Evolutionary conservation across 2,888 invertebrate species (phyloP).

Genomic region (Anarsia innoxiella): DNA sequence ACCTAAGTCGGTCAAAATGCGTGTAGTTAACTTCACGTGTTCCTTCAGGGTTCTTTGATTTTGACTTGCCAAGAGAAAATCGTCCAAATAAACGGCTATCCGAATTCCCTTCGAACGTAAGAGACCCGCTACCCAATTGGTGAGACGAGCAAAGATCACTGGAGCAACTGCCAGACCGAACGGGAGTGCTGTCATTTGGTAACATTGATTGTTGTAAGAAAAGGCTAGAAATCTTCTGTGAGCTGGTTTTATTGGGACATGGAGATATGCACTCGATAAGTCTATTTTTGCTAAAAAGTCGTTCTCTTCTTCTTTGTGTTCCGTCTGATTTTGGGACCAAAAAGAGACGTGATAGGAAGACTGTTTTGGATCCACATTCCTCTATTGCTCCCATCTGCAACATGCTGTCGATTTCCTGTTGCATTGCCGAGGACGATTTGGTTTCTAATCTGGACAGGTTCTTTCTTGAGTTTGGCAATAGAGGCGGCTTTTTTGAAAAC

Average conservation of each 20-base stretch:
- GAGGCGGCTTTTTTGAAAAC: background rate
- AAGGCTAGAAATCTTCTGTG: background rate
- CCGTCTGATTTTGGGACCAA: background rate
- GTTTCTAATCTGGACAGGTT: background rate
- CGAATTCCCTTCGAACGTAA: background rate
- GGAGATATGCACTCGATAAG: background rate
- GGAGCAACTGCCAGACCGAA: background rate
- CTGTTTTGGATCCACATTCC: background rate
- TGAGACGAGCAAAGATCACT: background rate
- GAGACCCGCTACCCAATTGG: background rate
- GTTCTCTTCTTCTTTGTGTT: background rate
- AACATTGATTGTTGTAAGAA: background rate
- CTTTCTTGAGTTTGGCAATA: background rate
- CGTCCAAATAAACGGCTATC: background rate
- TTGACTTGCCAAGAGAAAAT: background rate
- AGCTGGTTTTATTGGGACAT: background rate
- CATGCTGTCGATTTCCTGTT: background rate
- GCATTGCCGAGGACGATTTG: background rate
- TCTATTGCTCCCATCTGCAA: background rate
- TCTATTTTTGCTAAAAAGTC: constrained; percentile 1
- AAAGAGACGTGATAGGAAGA: constrained; percentile 1
- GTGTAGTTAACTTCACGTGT: background rate
- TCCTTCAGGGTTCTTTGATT: background rate
- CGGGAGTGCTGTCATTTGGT: background rate
- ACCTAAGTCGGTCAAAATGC: background rate